A percentile compares a stretch with the other conserved stretches of the same genome.
Conservation (phyloP, 2,888 invertebrate species). For the Andrena flavipes region DNA sequence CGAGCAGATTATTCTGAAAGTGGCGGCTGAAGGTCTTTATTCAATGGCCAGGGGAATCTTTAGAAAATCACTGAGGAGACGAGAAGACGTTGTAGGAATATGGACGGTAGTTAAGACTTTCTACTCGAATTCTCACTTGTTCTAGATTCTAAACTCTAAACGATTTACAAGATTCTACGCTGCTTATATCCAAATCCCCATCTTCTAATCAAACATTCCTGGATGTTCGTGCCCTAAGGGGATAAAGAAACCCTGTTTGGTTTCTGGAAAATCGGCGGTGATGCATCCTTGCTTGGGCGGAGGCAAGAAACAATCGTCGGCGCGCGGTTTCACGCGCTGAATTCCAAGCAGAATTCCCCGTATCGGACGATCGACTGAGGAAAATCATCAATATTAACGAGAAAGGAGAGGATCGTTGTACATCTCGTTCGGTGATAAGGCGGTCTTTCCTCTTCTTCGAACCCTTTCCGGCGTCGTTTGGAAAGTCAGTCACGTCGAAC, state of each 20-base stretch:
- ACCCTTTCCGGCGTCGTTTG: conserved; percentile 33
- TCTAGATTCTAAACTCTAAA: no score
- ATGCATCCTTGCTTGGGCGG: background rate
- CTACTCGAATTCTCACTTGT: no score
- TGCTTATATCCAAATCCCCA: no score
- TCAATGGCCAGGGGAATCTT: no score
- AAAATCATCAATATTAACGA: conserved; percentile 61
- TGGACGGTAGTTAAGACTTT: no score
- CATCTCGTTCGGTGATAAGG: conserved; percentile 46
- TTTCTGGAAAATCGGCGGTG: conserved; percentile 3
- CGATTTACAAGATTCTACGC: no score
- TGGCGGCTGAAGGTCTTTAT: no score
- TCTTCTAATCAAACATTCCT: background rate
- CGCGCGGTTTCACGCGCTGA: background rate
- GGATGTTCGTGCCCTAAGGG: background rate
- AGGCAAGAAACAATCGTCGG: conserved; percentile 14
- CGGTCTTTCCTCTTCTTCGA: conserved; percentile 3
- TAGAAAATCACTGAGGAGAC: no score
- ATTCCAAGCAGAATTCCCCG: conserved; percentile 9
- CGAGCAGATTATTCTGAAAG: no score
- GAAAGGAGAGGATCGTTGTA: conserved; percentile 26
- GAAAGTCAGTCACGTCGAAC: conserved; percentile 63
- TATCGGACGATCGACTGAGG: conserved; percentile 13
- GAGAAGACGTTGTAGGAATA: no score
- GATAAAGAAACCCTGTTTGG: conserved; percentile 10